Evolutionary conservation across 2,797 vertebrate species (phyloP), one percentile per base, ranked within the genome.

Genomic region (Tympanoctomys barrerae): DNA sequence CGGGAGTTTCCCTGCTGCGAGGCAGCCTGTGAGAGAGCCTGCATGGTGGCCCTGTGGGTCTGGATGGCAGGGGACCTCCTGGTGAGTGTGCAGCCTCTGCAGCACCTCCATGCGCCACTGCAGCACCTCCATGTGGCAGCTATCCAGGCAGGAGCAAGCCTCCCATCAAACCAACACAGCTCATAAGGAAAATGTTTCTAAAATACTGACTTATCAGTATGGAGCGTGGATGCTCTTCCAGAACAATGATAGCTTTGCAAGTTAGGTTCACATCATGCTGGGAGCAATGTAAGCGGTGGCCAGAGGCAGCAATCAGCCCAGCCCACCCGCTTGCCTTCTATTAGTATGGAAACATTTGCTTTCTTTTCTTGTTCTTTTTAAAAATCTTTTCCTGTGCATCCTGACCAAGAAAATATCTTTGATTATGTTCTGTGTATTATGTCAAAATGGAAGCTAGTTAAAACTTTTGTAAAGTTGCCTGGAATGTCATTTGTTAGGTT

Each of bases 401-500:
- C 95, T 97, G 98, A 98, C 98, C 98, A 98, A 98, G 98, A 98
- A 49, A 97, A 96, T 96, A 97, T 88, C 93, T 97, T 96, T 96
- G 97, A 96, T 97, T 97, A 96, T 82, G 98, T 98, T 90, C 94
- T 89, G 54, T 98, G 97, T 98, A 94, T 98, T 98, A 98, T 97
- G 97, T 98, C 98, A 68, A 98, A 89, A 96, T 61, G 98, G 98
- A 98, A 98, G 97, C 97, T 98, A 98, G 98, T 71, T 98, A 97
- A 98, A 94, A 46, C 94, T 98, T 98, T 89, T 97, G 98, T 98
- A 97, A 98, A 98, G 97, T 98, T 98, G 97, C 98, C 98, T 98
- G 97, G 98, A 98, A 98, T 98, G 98, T 97, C 97, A 96, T 97
- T 98, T 97, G 96, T 98, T 98, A 39, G 98, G 97, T 98, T 98